These are phyloP conservation scores for Reinhardtius hippoglossoides DNA, from an alignment of 2,113 vertebrate genomes.

Conservation along the genomic window DNA sequence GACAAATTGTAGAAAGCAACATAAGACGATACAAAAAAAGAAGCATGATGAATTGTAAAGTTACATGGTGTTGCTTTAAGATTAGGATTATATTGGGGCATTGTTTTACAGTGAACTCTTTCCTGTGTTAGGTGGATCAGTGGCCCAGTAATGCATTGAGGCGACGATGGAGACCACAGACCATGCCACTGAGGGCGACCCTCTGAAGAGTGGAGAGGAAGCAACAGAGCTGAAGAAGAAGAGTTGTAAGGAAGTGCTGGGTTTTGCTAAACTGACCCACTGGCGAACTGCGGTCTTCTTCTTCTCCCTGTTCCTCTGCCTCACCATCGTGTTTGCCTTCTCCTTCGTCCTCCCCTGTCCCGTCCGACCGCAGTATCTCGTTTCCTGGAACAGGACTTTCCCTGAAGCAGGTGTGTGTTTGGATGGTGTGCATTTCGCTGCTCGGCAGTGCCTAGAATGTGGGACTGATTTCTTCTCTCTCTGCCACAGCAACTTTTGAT, in stretches of 20 bases:
- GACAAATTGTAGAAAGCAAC: no score
- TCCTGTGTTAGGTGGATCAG: conserved; percentile 11
- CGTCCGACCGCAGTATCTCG: conserved; percentile 83
- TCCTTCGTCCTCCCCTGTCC: conserved; percentile 95
- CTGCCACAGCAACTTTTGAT: conserved; percentile 83
- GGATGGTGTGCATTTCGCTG: not conserved
- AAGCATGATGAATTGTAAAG: no score
- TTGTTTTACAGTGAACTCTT: not conserved
- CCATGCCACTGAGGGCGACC: conserved; percentile 85
- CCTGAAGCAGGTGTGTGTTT: conserved; percentile 84
- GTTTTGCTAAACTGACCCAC: conserved; percentile 80
- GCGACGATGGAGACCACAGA: conserved; percentile 82
- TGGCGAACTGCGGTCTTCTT: conserved; percentile 91
- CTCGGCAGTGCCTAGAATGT: not conserved
- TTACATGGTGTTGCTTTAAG: no score
- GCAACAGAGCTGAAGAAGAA: conserved; percentile 60
- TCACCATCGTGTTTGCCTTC: conserved; percentile 90
- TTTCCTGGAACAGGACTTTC: conserved; percentile 83
- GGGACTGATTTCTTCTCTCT: not conserved
- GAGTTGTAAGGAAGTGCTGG: conserved; percentile 56
- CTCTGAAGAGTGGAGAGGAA: conserved; percentile 85
- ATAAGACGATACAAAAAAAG: no score
- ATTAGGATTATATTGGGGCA: no score
- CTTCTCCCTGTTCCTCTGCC: conserved; percentile 88
- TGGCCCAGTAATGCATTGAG: conserved; percentile 52